Evolutionary conservation across 2,113 vertebrate species (phyloP).

Genomic region (Nematolebias whitei): DNA sequence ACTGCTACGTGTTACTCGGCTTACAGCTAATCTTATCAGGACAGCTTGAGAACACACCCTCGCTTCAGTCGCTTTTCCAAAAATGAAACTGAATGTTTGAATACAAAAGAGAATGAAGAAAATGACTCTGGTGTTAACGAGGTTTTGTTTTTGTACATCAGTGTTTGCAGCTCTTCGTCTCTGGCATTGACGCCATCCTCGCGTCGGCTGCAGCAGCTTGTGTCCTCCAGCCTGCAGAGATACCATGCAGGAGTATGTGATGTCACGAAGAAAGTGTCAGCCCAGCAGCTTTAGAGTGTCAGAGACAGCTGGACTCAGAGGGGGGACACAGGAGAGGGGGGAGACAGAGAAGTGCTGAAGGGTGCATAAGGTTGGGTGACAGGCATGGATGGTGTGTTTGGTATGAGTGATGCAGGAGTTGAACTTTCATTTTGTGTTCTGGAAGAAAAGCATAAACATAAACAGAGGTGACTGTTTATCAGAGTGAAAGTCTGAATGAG

Average conservation of each 20-base stretch:
- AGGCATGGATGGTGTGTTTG: slow-evolving; percentile 25
- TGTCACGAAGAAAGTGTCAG: slow-evolving; percentile 57
- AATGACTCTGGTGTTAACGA: neutral
- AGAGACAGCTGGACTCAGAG: slow-evolving; percentile 62
- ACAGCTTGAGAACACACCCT: neutral
- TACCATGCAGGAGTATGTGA: slow-evolving; percentile 38
- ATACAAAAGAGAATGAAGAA: neutral
- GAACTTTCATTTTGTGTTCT: slow-evolving; percentile 17
- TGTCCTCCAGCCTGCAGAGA: slow-evolving; percentile 3
- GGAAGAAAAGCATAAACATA: slow-evolving; percentile 11
- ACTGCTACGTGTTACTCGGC: neutral
- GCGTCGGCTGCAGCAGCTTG: neutral
- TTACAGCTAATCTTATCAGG: neutral
- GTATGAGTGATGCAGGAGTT: slow-evolving; percentile 8
- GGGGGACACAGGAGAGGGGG: slow-evolving; percentile 4
- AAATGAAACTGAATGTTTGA: neutral
- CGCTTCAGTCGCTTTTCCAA: neutral
- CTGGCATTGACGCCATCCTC: slow-evolving; percentile 20
- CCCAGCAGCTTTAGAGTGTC: slow-evolving; percentile 48
- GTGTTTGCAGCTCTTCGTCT: slow-evolving; percentile 12
- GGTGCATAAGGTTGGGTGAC: slow-evolving; percentile 35
- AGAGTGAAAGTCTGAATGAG: neutral
- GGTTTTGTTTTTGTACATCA: neutral
- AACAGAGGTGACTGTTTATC: neutral
- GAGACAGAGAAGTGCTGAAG: neutral